A percentile compares a stretch with the other conserved stretches of the same genome.
Evolutionary conservation across 2,888 invertebrate species (phyloP).

Genomic region (Drosophila melanosoma): DNA sequence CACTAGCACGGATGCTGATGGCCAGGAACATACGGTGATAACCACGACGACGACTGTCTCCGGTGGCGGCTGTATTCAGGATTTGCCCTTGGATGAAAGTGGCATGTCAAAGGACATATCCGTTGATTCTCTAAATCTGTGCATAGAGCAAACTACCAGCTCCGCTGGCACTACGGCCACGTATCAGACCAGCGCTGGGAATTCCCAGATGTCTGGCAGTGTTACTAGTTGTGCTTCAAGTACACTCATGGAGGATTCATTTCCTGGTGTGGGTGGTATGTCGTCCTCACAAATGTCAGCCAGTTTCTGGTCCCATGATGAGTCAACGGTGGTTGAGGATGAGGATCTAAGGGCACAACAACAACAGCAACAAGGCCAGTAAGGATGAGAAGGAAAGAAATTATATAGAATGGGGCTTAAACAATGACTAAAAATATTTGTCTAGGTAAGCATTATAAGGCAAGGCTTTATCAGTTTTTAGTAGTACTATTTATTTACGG

Average conservation of each 20-base stretch:
- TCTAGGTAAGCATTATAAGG: conserved; percentile 77
- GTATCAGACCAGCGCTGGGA: conserved; percentile 93
- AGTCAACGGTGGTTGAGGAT: conserved; percentile 78
- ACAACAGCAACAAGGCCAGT: conserved; percentile 39
- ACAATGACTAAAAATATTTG: conserved; percentile 69
- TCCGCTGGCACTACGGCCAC: conserved; percentile 94
- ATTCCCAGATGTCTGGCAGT: conserved; percentile 94
- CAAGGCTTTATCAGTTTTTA: conserved; percentile 65
- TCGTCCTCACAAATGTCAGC: conserved; percentile 76
- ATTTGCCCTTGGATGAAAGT: conserved; percentile 56
- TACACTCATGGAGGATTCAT: conserved; percentile 90
- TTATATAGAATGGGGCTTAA: conserved; percentile 60
- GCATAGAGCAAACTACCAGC: conserved; percentile 89
- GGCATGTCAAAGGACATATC: conserved; percentile 83
- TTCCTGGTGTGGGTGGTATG: conserved; percentile 72
- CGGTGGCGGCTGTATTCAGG: conserved; percentile 56
- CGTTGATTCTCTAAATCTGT: conserved; percentile 85
- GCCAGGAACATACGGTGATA: conserved; percentile 75
- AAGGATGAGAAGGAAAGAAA: conserved; percentile 36
- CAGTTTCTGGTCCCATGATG: conserved; percentile 81
- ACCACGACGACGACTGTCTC: conserved; percentile 72
- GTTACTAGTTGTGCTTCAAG: conserved; percentile 93
- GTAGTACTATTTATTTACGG: conserved; percentile 56
- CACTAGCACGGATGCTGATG: conserved; percentile 81
- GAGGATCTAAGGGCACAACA: conserved; percentile 49